Evolutionary conservation across 2,113 vertebrate species (phyloP).

Genomic region (Ailuropoda melanoleuca): DNA sequence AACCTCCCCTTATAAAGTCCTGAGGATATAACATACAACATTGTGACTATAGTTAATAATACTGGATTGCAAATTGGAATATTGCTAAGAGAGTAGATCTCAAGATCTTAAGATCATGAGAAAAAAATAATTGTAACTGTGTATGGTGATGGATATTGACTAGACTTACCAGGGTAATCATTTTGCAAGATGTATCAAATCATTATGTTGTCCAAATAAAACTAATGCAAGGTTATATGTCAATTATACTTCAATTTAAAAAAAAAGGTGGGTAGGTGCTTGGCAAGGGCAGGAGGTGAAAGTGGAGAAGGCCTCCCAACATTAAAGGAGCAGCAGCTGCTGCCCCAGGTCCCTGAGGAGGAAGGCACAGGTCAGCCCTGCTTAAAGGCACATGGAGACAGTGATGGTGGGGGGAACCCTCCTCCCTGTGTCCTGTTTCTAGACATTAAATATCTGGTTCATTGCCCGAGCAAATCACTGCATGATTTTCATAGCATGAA

Average conservation of each 20-base stretch:
- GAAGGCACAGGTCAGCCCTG: not conserved
- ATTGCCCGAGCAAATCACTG: constrained; percentile 55
- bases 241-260: not conserved
- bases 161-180: not conserved
- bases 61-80: not conserved
- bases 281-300: not conserved
- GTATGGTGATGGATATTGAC: not conserved
- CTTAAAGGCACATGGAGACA: not conserved
- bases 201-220: not conserved
- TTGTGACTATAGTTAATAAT: not conserved
- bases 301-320: not conserved
- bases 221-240: not conserved
- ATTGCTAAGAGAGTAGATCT: not conserved
- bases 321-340: not conserved
- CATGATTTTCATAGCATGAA: constrained; percentile 60
- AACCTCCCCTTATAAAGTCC: not conserved
- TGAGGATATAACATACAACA: not conserved
- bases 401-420: rapidly evolving
- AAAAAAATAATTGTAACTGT: not conserved
- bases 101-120: not conserved
- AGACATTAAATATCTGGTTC: constrained; percentile 53
- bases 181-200: not conserved
- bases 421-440: constrained; percentile 14
- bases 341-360: not conserved
- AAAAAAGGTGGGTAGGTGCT: not conserved